Evolutionary conservation across 2,113 vertebrate species (phyloP), one percentile per base, ranked within the genome.

Genomic region (Noturus placidus): DNA sequence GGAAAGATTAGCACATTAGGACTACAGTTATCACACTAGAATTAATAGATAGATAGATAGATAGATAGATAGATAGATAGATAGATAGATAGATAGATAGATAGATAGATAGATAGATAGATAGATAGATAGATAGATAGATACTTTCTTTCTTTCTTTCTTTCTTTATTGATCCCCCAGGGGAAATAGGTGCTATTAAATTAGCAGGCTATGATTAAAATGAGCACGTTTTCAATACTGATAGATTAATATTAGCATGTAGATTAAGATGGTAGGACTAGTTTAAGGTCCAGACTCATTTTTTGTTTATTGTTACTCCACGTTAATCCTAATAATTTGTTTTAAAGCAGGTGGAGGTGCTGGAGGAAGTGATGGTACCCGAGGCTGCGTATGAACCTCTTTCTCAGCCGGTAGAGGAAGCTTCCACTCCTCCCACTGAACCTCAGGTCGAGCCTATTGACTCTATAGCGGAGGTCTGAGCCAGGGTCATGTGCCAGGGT

Each of bases 371-470:
- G 5, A 83, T 95, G 42, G 93, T 95, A 79, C 94, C 94, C 1
- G 94, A 92, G 69, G 90, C 92, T 0, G 91, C 94, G 0, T 85
- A 90, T 0, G 93, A 94, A 57, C 91, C 92, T 33, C 27, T 89
- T 54, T 20, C 56, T n/a, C 83, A 87, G 38, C 70, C 82, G 2
- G 14, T 65, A 54, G 89, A 86, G 67, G 94, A 95, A 76, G 76
- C 92, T 38, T 90, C 93, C 25, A 92, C 93, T 8, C 94, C 94
- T 0, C 91, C 92, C 14, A 94, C 95, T 69, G 94, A 95, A n/a
- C 94, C 95, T 27, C 95, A 95, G 88, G 94, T 95, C 89, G 94
- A 94, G 78, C 95, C 95, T 0, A 94, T 94, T 5, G 90, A 93
- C 78, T 38, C 27, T 46, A 70, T 90, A 78, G 79, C 85, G 54